Evolutionary conservation across 2,888 invertebrate genomes (phyloP).

Genomic region (Cheilosia soror): DNA sequence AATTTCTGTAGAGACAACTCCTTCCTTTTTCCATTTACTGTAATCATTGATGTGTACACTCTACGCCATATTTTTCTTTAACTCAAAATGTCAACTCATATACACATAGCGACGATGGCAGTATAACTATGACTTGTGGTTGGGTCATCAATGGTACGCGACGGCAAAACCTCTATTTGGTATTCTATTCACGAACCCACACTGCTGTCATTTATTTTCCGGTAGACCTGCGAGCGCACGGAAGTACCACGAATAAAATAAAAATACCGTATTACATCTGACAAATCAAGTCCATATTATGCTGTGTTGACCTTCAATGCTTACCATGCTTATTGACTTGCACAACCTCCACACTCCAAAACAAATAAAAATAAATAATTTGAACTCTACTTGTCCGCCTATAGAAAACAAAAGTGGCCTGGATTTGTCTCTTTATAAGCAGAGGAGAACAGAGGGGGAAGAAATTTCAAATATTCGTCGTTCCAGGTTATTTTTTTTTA

Average conservation of each 20-base stretch:
- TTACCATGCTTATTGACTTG: slow-evolving; percentile 1
- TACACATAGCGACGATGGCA: background rate
- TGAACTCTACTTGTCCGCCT: slow-evolving; percentile 1
- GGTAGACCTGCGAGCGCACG: slow-evolving; percentile 52
- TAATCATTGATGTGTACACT: slow-evolving; percentile 34
- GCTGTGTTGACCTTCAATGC: slow-evolving; percentile 36
- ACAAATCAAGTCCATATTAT: slow-evolving; percentile 5
- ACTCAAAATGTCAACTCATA: background rate
- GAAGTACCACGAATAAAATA: slow-evolving; percentile 13
- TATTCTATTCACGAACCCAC: slow-evolving; percentile 53
- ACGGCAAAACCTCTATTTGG: slow-evolving; percentile 50
- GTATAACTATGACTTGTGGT: background rate
- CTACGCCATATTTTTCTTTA: slow-evolving; percentile 6
- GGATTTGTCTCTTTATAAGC: background rate
- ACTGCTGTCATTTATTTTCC: slow-evolving; percentile 52
- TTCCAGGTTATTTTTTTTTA: too few relatives aligned
- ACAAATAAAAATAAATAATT: background rate
- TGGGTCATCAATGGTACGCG: slow-evolving; percentile 47
- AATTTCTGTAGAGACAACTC: slow-evolving; percentile 26
- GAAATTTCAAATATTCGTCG: background rate
- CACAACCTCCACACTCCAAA: slow-evolving; percentile 20
- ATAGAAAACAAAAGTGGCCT: slow-evolving; percentile 40
- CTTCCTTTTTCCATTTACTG: slow-evolving; percentile 40
- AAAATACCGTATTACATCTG: slow-evolving; percentile 8
- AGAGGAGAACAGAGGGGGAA: background rate